phyloP scores from a whole-genome alignment of 2,113 vertebrate genomes.

The Serinus canaria region DNA sequence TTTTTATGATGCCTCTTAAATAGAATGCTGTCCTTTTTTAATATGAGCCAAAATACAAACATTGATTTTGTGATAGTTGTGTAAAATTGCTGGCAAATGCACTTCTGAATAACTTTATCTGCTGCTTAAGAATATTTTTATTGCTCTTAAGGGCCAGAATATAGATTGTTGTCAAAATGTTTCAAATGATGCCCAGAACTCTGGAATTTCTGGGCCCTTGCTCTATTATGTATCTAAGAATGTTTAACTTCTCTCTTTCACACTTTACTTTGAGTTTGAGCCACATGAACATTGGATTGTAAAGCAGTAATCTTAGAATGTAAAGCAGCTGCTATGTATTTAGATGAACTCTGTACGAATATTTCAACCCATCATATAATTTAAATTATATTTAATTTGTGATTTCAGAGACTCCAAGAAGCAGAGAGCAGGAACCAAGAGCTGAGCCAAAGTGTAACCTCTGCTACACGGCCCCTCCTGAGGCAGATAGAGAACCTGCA shows the following conservation, averaged over 20 bases:
- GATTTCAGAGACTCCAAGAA: constrained; percentile 89
- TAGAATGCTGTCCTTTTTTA: background rate
- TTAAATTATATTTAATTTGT: background rate
- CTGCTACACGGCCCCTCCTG: constrained; percentile 90
- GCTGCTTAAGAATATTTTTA: background rate
- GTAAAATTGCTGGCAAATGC: background rate
- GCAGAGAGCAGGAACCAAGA: constrained; percentile 94
- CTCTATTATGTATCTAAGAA: background rate
- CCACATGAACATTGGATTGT: background rate
- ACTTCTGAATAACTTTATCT: background rate
- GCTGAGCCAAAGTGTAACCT: constrained; percentile 91
- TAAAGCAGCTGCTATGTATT: background rate
- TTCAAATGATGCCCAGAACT: background rate
- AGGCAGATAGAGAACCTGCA: constrained; percentile 97
- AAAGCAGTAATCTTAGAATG: background rate
- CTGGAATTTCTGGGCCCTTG: background rate
- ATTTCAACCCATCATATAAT: background rate
- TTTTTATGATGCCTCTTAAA: background rate
- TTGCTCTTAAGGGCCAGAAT: background rate
- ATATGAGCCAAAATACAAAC: background rate
- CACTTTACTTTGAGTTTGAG: background rate
- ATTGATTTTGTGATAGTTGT: background rate
- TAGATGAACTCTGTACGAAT: background rate
- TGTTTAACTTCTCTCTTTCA: background rate
- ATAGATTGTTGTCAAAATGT: background rate